Evolutionary conservation across 92 coral and sea anemone genomes (phyloP).

Genomic region (Palythoa grandiflora): DNA sequence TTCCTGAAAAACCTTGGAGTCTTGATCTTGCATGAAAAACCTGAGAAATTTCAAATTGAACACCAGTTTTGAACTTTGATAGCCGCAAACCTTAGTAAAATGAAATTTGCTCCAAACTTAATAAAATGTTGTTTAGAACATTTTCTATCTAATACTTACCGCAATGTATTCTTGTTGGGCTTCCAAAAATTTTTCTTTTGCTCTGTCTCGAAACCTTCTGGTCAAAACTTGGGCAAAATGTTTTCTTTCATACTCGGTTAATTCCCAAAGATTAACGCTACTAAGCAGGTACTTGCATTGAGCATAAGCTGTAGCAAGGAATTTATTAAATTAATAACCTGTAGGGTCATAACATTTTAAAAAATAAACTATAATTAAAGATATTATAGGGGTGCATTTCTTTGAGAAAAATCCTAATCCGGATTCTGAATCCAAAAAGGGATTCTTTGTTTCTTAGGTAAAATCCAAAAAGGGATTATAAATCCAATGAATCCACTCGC

Average conservation of each 20-base stretch:
- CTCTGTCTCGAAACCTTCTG: slow-evolving; percentile 5
- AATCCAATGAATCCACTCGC: no score
- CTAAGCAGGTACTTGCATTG: slow-evolving; percentile 4
- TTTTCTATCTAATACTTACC: slow-evolving; percentile 7
- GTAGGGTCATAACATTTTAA: background rate
- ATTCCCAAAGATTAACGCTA: slow-evolving; percentile 23
- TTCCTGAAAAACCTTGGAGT: no score
- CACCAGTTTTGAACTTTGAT: no score
- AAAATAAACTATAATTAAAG: no score
- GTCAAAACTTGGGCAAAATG: slow-evolving; percentile 21
- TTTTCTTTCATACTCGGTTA: background rate
- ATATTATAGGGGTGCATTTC: no score
- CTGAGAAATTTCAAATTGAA: no score
- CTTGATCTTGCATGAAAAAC: no score
- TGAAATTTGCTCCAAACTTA: background rate
- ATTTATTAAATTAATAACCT: background rate
- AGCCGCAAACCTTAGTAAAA: no score
- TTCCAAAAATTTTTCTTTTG: slow-evolving; percentile 6
- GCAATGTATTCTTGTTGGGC: background rate
- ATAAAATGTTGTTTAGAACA: background rate
- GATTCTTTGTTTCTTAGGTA: no score
- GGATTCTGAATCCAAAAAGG: no score
- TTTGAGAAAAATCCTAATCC: no score
- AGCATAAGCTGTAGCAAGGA: background rate
- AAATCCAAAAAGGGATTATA: no score